Evolutionary conservation across 2,797 vertebrate species (phyloP), one percentile per base, ranked within the genome.

Genomic region (Chrysolophus pictus): DNA sequence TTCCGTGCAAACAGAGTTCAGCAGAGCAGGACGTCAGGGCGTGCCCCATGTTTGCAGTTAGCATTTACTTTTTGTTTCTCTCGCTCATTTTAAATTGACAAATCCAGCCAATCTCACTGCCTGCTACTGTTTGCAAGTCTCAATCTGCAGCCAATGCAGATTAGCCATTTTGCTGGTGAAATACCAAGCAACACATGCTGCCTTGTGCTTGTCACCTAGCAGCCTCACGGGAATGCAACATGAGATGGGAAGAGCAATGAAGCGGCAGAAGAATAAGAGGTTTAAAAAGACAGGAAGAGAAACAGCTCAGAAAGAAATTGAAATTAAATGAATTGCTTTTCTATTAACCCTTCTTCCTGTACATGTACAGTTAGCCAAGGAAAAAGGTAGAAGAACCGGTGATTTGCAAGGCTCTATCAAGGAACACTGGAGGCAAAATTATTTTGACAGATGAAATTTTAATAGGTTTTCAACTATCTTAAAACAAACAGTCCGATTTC

Each of bases 151-250:
- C 87, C 94, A 84, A 78, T 70, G 85, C 85, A 85, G 93, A 94
- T 84, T 88, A 88, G 93, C 87, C 93, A 84, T 88, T 96, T 96
- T 51, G 91, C 92, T 71, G 91, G 56, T 58, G 76, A 91, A 96
- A 93, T 23, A 92, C 87, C 93, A 84, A 2, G 28, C 77, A 94
- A 93, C 93, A 93, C 79, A 92, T 90, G 82, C 82, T 81, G 92
- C 91, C 94, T 84, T 89, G 82, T 81, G 92, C 95, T 87, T 90
- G 94, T 96, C 96, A 96, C 94, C 91, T 86, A 92, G 94, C 94
- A 96, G 92, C 91, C 91, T 77, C 31, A 8, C 70, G 95, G 95
- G 95, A 96, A 95, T 92, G 94, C 93, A 91, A 70, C 33, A 76
- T 10, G 93, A 94, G 95, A 39, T 35, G 10, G 82, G 64, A 87